Percentiles rank a stretch among this genome's conserved stretches.
phyloP scores from a whole-genome alignment of 2,113 vertebrate genomes.

The Spheniscus mendiculus region DNA sequence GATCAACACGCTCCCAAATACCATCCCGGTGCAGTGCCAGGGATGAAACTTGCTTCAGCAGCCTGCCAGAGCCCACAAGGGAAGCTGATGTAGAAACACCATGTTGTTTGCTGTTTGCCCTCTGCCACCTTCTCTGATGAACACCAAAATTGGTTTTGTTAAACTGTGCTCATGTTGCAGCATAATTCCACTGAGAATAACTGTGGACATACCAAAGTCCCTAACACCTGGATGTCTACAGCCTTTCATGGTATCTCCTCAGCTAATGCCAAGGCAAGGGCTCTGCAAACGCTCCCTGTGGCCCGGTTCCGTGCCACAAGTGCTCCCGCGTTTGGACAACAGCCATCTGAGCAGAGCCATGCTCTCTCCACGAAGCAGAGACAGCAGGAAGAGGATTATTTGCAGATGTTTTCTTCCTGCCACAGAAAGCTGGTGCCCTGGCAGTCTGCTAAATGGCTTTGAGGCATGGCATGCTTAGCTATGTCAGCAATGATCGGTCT shows the following conservation, averaged over 20 bases:
- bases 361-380: not conserved
- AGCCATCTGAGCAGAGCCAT: not conserved
- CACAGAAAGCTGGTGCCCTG: not conserved
- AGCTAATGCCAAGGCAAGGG: not conserved
- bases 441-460: not conserved
- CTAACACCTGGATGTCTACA: not conserved
- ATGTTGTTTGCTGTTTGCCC: not conserved
- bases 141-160: not conserved
- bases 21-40: accelerated
- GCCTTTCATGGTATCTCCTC: not conserved
- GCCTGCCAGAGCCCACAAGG: not conserved
- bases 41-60: not conserved
- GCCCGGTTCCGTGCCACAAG: accelerated
- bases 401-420: not conserved
- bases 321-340: not conserved
- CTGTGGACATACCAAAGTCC: not conserved
- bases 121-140: not conserved
- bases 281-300: not conserved
- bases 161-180: not conserved
- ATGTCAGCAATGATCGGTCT: not conserved
- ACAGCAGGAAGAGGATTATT: not conserved
- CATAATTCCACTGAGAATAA: accelerated
- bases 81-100: not conserved
- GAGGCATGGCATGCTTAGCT: not conserved
- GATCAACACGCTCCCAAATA: not conserved